Conservation (phyloP, 2,888 invertebrate species). For the Drosophila mercatorum region DNA sequence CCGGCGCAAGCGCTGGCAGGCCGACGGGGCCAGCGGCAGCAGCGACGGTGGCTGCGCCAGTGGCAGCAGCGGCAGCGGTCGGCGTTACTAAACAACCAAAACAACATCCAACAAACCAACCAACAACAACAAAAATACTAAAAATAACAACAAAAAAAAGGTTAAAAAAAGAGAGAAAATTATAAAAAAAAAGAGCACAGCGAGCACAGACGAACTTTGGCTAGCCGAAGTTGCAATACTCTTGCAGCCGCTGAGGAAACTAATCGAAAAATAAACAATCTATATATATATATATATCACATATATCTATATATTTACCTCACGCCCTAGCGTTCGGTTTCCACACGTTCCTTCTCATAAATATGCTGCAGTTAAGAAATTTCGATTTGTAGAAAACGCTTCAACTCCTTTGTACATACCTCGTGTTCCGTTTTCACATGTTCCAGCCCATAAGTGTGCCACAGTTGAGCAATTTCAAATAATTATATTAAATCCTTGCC, state of each 20-base stretch:
- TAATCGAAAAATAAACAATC: neutral
- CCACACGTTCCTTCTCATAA: neutral
- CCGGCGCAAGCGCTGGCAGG: slow-evolving; percentile 79
- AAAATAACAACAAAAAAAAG: neutral
- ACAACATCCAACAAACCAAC: slow-evolving; percentile 2
- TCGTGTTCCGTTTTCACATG: slow-evolving; percentile 4
- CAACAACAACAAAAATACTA: neutral
- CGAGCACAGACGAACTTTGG: slow-evolving; percentile 21
- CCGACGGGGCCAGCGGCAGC: slow-evolving; percentile 80
- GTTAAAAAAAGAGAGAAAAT: neutral
- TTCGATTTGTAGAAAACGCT: too few species aligned
- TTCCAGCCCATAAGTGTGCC: neutral
- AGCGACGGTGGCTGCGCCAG: slow-evolving; percentile 72
- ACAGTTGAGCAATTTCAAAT: too few species aligned
- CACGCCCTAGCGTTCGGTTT: neutral
- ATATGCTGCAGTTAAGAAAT: too few species aligned
- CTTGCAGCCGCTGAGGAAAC: slow-evolving; percentile 14
- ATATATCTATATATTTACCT: neutral
- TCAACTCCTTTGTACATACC: neutral
- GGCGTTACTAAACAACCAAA: slow-evolving; percentile 55
- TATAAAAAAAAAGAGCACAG: slow-evolving; percentile 2
- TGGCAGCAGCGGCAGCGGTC: slow-evolving; percentile 70
- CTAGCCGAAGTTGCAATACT: slow-evolving; percentile 19
- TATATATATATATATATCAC: neutral
- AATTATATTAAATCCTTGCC: too few species aligned